A percentile compares a stretch with the other conserved stretches of the same genome.
Conservation (phyloP, 2,797 vertebrate species). For the Taenioides sp. region DNA sequence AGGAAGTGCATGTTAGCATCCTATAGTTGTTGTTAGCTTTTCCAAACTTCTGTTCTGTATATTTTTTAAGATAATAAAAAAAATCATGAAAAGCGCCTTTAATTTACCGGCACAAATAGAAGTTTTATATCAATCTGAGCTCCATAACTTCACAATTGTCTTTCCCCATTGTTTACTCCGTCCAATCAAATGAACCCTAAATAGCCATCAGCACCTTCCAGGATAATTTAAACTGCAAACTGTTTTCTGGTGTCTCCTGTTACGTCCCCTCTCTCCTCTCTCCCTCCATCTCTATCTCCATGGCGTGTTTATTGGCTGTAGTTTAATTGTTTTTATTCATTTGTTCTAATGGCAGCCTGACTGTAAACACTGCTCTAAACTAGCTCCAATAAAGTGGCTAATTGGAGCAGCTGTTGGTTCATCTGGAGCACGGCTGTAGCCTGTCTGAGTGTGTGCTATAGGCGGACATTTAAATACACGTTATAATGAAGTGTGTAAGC, state of each 20-base stretch:
- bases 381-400: slow-evolving; percentile 4
- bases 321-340: slow-evolving; percentile 12
- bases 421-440: slow-evolving; percentile 1
- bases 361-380: slow-evolving; percentile 12
- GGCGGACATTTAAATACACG: neutral
- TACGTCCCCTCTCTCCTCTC: neutral
- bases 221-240: neutral
- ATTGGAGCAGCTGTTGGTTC: slow-evolving; percentile 16
- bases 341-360: slow-evolving; percentile 4
- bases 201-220: neutral
- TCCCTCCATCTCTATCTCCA: neutral
- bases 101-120: no score
- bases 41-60: no score
- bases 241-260: neutral
- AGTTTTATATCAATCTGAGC: no score
- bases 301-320: neutral
- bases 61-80: no score
- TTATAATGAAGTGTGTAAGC: neutral
- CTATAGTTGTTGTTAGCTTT: no score
- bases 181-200: neutral
- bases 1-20: no score
- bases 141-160: neutral
- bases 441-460: neutral
- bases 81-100: no score
- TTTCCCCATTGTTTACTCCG: neutral